These are phyloP conservation scores for Gallinago media DNA, from an alignment of 2,113 vertebrate species.

Conservation along the genomic window DNA sequence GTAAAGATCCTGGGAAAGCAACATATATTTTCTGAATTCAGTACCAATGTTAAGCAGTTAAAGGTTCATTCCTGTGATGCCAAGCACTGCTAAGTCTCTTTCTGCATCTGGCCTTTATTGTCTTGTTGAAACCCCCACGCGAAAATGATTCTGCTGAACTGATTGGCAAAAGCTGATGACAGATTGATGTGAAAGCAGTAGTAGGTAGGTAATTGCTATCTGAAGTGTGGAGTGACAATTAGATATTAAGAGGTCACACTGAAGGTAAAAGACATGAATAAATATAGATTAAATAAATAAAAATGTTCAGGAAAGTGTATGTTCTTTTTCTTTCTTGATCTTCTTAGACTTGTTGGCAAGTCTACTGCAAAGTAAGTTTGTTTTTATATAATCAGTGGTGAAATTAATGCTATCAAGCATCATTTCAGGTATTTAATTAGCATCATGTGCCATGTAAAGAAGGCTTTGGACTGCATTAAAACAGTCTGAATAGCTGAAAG, in stretches of 20 bases:
- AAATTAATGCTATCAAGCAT: slow-evolving; percentile 55
- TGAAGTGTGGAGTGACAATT: not conserved
- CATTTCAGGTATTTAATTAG: slow-evolving; percentile 35
- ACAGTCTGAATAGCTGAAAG: slow-evolving; percentile 6
- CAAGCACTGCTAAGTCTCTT: not conserved
- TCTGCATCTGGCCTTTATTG: not conserved
- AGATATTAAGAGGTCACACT: not conserved
- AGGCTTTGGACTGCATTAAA: slow-evolving; percentile 55
- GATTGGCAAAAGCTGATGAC: not conserved
- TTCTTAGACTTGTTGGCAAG: not conserved
- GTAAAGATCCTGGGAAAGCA: not conserved
- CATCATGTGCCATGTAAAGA: slow-evolving; percentile 52
- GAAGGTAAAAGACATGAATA: not conserved
- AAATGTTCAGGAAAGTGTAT: not conserved
- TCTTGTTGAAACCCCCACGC: not conserved
- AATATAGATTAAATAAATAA: not conserved
- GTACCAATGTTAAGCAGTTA: not conserved
- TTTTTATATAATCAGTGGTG: slow-evolving; percentile 58
- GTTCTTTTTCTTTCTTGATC: not conserved
- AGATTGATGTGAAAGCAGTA: not conserved
- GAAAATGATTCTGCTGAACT: not conserved
- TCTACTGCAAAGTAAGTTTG: not conserved
- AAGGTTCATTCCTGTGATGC: not conserved
- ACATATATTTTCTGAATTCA: not conserved
- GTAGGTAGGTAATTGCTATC: not conserved